Percentiles rank a stretch among this genome's conserved stretches.
phyloP scores from a whole-genome alignment of 2,113 vertebrate genomes.

The Nibea coibor region DNA sequence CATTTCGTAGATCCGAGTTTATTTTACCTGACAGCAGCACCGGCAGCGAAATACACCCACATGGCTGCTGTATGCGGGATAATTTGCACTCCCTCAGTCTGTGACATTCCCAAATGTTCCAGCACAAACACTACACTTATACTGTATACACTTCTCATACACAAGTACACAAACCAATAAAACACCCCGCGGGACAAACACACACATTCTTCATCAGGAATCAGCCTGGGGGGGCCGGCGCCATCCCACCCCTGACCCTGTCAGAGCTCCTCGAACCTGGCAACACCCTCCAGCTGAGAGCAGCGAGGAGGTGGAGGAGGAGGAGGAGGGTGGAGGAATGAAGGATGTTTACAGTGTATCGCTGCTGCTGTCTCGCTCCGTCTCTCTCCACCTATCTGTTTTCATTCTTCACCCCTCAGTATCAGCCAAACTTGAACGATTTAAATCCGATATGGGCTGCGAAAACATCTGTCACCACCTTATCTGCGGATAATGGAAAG shows the following conservation, averaged over 20 bases:
- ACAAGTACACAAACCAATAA: conserved; percentile 19
- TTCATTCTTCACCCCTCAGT: conserved; percentile 39
- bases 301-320: conserved; percentile 16
- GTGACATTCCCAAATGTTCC: background rate
- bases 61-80: background rate
- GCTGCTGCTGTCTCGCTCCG: conserved; percentile 15
- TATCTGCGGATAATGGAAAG: conserved; percentile 69
- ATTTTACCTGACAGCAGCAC: conserved; percentile 27
- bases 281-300: conserved; percentile 63
- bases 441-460: conserved; percentile 58
- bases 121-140: background rate
- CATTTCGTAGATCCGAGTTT: conserved; percentile 8
- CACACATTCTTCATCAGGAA: conserved; percentile 16
- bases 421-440: conserved; percentile 57
- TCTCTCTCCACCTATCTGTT: conserved; percentile 56
- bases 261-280: conserved; percentile 41
- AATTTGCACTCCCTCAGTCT: background rate
- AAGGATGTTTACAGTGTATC: conserved; percentile 52
- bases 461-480: conserved; percentile 68
- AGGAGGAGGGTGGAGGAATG: conserved; percentile 20
- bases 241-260: conserved; percentile 62
- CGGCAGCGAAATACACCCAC: conserved; percentile 44
- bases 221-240: conserved; percentile 20
- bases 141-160: background rate
- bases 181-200: background rate